phyloP scores from a whole-genome alignment of 92 coral and sea anemone genomes.

The Paragorgia papillata region DNA sequence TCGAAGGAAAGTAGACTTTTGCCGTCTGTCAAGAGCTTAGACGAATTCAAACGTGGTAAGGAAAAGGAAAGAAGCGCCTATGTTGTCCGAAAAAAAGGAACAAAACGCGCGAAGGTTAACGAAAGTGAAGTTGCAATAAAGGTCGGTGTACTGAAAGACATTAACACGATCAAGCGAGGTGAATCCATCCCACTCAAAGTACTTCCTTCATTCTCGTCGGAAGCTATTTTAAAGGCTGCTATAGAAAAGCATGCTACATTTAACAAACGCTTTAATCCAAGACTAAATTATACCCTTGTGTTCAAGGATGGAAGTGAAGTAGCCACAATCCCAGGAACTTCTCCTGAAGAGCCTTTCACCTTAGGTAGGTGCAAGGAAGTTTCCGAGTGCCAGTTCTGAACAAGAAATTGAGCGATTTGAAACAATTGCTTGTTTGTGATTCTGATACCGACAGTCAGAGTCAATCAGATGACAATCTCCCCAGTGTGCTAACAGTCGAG shows the following conservation, averaged over 20 bases:
- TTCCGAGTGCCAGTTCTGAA: conserved; percentile 24
- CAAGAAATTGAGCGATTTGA: neutral
- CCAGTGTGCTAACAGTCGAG: conserved; percentile 28
- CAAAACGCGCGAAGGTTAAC: conserved; percentile 45
- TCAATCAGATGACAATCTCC: conserved; percentile 15
- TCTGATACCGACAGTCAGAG: conserved; percentile 12
- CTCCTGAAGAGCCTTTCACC: conserved; percentile 53
- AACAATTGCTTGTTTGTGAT: neutral
- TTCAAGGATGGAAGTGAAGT: conserved; percentile 66
- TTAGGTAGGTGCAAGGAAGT: conserved; percentile 55
- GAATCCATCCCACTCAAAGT: conserved; percentile 61
- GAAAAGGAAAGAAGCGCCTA: conserved; percentile 35
- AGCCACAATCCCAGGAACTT: conserved; percentile 55
- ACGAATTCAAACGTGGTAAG: conserved; percentile 38
- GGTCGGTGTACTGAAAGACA: conserved; percentile 54
- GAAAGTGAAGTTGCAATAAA: conserved; percentile 54
- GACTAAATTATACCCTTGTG: conserved; percentile 46
- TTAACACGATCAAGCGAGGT: conserved; percentile 54
- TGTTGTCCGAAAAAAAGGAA: conserved; percentile 20
- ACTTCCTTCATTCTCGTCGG: conserved; percentile 28
- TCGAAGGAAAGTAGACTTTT: no score
- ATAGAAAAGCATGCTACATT: conserved; percentile 54
- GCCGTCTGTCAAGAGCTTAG: no score
- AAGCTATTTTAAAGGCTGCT: conserved; percentile 46
- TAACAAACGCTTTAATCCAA: conserved; percentile 55